phyloP scores from a whole-genome alignment of 2,797 vertebrate genomes.

The Cossypha dichroa region DNA sequence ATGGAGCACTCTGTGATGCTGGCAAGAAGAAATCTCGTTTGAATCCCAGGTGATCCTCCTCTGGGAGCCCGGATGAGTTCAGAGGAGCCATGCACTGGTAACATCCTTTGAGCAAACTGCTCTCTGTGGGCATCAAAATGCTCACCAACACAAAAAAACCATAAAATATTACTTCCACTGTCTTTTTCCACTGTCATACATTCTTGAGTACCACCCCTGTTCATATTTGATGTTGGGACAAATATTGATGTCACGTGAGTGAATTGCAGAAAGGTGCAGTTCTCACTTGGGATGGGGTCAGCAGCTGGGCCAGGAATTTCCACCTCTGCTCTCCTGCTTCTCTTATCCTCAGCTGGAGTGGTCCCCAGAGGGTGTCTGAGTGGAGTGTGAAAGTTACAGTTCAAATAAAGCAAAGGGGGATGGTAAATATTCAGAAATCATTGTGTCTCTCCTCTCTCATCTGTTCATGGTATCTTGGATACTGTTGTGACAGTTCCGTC shows the following conservation, averaged over 20 bases:
- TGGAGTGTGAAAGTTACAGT: neutral
- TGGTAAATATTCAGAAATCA: neutral
- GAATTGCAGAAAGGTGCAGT: neutral
- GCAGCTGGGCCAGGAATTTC: neutral
- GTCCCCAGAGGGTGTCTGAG: rapidly evolving
- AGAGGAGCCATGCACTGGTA: neutral
- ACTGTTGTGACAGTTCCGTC: neutral
- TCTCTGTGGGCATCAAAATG: neutral
- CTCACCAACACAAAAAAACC: neutral
- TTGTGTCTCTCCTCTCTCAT: neutral
- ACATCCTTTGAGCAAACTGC: neutral
- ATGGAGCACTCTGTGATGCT: neutral
- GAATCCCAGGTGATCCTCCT: neutral
- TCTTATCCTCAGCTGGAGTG: neutral
- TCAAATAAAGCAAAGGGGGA: neutral
- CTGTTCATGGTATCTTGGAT: neutral
- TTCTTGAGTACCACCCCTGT: neutral
- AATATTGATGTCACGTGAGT: neutral
- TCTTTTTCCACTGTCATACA: neutral
- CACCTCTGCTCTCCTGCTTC: neutral
- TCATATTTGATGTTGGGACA: neutral
- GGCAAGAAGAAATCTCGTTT: neutral
- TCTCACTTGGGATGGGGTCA: rapidly evolving
- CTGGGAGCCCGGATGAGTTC: neutral
- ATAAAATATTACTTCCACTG: neutral